A percentile compares a stretch with the other conserved stretches of the same genome.
Conservation (phyloP, 2,888 invertebrate genomes). For the Lasius fuliginosus region DNA sequence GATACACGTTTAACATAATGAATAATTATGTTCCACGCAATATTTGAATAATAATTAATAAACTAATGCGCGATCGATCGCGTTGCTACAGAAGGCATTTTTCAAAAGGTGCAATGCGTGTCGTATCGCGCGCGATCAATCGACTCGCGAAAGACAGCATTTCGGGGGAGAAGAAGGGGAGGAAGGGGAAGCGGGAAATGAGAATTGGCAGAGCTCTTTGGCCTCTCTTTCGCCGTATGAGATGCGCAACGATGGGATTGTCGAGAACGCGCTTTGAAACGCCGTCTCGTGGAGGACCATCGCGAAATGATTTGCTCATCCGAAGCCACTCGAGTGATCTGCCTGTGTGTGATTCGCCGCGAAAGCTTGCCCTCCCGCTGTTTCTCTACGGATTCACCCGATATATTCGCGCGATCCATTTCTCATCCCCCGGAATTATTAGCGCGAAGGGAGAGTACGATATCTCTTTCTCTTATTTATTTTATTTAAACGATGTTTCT, state of each 20-base stretch:
- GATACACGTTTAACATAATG: not conserved
- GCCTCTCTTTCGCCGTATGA: conserved; percentile 17
- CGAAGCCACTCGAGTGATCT: conserved; percentile 26
- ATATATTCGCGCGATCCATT: conserved; percentile 17
- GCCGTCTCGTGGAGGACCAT: conserved; percentile 42
- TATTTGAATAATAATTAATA: too few species aligned
- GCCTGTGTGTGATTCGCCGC: conserved; percentile 16
- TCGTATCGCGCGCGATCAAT: not conserved
- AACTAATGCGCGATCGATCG: not conserved
- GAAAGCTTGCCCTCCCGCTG: not conserved
- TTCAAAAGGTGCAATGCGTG: not conserved
- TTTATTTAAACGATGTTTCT: not conserved
- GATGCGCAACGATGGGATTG: conserved; percentile 21
- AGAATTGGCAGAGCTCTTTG: not conserved
- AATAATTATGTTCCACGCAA: not conserved
- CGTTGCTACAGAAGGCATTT: not conserved
- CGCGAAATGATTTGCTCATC: conserved; percentile 50
- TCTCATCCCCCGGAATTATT: not conserved
- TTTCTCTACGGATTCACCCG: not conserved
- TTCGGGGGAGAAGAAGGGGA: not conserved
- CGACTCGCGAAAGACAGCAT: not conserved
- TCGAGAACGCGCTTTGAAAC: conserved; percentile 37
- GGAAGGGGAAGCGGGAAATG: not conserved
- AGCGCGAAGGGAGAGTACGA: not conserved
- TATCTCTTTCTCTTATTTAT: not conserved